phyloP scores from a whole-genome alignment of 2,888 invertebrate species.

The Cephus spinipes region DNA sequence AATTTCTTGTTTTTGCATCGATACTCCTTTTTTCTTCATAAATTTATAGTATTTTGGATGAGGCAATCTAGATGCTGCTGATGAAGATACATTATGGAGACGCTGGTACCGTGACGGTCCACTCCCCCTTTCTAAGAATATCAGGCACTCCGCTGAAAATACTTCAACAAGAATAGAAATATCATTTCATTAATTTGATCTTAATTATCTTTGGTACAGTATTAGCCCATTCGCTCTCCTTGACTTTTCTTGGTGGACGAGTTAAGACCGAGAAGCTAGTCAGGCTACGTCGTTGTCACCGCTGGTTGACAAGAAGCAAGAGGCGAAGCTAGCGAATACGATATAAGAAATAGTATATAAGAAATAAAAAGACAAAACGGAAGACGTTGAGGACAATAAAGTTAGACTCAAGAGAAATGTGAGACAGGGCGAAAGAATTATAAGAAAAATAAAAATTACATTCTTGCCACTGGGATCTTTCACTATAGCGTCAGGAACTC shows the following conservation, averaged over 20 bases:
- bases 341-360: not conserved
- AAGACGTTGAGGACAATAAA: conserved; percentile 2
- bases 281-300: not conserved
- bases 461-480: not conserved
- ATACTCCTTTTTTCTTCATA: not conserved
- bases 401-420: conserved; percentile 6
- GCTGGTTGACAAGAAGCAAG: not conserved
- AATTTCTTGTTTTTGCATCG: not conserved
- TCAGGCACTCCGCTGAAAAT: conserved; percentile 62
- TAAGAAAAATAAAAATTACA: conserved; percentile 7
- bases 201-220: conserved; percentile 54
- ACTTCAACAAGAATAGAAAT: conserved; percentile 52
- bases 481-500: not conserved
- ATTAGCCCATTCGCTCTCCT: conserved; percentile 37
- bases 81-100: not conserved
- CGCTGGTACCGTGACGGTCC: conserved; percentile 22
- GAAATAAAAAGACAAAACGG: not conserved
- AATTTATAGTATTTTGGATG: not conserved
- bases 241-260: not conserved
- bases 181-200: conserved; percentile 39
- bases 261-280: not conserved
- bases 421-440: conserved; percentile 17
- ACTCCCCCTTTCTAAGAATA: conserved; percentile 44
- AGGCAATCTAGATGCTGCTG: not conserved
- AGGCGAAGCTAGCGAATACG: not conserved